Conservation (phyloP, 2,113 vertebrate genomes). For the Ifrita kowaldi region DNA sequence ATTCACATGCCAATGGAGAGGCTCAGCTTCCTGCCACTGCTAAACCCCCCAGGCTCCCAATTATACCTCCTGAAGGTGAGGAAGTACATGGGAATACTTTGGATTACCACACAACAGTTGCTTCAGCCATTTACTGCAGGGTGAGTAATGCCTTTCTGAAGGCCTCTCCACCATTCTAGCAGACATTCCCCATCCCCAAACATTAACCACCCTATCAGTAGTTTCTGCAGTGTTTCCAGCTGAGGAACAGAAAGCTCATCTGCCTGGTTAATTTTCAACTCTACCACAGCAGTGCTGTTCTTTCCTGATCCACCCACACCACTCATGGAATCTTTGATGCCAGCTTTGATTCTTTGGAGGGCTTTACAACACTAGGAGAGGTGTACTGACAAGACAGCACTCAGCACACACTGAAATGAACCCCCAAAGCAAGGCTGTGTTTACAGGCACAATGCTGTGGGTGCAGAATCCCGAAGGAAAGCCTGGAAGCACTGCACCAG, state of each 20-base stretch:
- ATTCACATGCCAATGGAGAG: not conserved
- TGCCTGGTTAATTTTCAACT: not conserved
- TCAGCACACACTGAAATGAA: not conserved
- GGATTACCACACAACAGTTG: not conserved
- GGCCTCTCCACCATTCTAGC: not conserved
- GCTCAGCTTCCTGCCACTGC: not conserved
- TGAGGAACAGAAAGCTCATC: not conserved
- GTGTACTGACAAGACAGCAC: not conserved
- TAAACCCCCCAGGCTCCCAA: not conserved
- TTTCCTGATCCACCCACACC: no score
- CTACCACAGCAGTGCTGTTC: not conserved
- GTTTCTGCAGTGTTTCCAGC: not conserved
- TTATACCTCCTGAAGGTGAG: not conserved
- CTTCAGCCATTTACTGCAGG: not conserved
- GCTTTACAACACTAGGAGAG: not conserved
- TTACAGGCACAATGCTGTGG: not conserved
- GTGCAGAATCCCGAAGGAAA: accelerated
- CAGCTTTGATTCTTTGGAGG: not conserved
- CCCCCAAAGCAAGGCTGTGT: not conserved
- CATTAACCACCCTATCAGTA: not conserved
- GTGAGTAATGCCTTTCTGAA: not conserved
- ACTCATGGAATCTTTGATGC: not conserved
- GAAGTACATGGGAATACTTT: not conserved
- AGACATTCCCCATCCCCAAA: not conserved
- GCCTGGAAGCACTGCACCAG: not conserved